A percentile compares a stretch with the other conserved stretches of the same genome.
Evolutionary conservation across 2,113 vertebrate species (phyloP).

Genomic region (Boleophthalmus pectinirostris): DNA sequence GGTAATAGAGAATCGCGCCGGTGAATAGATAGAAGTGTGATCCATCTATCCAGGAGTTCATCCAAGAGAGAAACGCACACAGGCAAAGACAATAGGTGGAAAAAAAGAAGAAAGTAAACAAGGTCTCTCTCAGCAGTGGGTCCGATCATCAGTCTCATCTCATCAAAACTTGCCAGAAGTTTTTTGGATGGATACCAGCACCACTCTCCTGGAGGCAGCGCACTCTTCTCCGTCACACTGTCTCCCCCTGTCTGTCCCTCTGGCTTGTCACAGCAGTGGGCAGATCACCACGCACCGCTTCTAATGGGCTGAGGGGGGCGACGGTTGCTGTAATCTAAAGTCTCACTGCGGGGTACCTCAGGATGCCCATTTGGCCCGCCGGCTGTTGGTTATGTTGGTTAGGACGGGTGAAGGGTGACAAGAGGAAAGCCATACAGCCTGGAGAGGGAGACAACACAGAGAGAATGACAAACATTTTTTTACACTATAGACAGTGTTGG

Average conservation of each 20-base stretch:
- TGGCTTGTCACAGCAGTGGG: slow-evolving; percentile 61
- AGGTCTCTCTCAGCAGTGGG: slow-evolving; percentile 50
- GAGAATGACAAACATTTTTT: background rate
- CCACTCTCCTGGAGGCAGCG: slow-evolving; percentile 42
- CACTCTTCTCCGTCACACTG: slow-evolving; percentile 61
- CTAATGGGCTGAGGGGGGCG: slow-evolving; percentile 55
- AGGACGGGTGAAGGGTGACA: slow-evolving; percentile 30
- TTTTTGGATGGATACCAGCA: slow-evolving; percentile 63
- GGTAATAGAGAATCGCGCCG: slow-evolving; percentile 54
- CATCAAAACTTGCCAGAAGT: slow-evolving; percentile 72
- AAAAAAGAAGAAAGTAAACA: slow-evolving; percentile 32
- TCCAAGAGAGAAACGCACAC: slow-evolving; percentile 38
- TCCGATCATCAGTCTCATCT: slow-evolving; percentile 63
- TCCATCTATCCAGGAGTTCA: slow-evolving; percentile 59
- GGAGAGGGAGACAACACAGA: background rate
- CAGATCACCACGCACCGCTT: slow-evolving; percentile 39
- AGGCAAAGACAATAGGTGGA: slow-evolving; percentile 6
- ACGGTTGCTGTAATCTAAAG: slow-evolving; percentile 50
- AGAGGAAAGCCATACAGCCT: slow-evolving; percentile 19
- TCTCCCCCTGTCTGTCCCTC: slow-evolving; percentile 70
- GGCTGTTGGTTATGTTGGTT: slow-evolving; percentile 34
- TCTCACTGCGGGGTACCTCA: slow-evolving; percentile 47
- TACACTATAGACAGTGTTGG: background rate
- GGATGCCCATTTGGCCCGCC: slow-evolving; percentile 47
- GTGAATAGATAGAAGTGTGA: slow-evolving; percentile 48